phyloP scores from a whole-genome alignment of 2,797 vertebrate genomes.

The Agapornis canus region DNA sequence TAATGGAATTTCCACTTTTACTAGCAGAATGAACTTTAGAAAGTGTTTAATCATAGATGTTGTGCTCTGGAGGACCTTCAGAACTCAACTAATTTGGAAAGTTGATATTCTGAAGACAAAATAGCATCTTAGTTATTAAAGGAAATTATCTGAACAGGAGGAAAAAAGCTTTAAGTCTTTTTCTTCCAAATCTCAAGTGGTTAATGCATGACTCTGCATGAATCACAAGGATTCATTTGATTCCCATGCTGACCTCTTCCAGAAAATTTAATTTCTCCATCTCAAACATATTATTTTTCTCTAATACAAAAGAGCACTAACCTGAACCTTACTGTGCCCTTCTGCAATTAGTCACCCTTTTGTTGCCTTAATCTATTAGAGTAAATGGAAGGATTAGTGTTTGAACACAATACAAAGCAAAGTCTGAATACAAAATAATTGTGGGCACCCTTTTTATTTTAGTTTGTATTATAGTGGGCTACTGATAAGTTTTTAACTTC shows the following conservation, averaged over 20 bases:
- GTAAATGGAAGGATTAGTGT: slow-evolving; percentile 45
- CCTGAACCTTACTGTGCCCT: background rate
- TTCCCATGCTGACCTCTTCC: slow-evolving; percentile 68
- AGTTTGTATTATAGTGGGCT: background rate
- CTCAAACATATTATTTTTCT: slow-evolving; percentile 63
- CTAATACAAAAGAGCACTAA: slow-evolving; percentile 47
- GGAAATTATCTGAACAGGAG: slow-evolving; percentile 74
- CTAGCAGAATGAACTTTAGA: slow-evolving; percentile 60
- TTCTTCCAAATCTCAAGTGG: slow-evolving; percentile 75
- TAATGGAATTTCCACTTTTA: slow-evolving; percentile 63
- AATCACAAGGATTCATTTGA: slow-evolving; percentile 72
- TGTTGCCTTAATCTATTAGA: slow-evolving; percentile 53
- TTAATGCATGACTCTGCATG: slow-evolving; percentile 80
- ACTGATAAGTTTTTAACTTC: slow-evolving; percentile 30
- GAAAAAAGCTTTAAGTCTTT: slow-evolving; percentile 60
- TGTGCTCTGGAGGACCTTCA: slow-evolving; percentile 67
- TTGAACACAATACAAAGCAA: slow-evolving; percentile 41
- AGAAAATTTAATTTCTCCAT: slow-evolving; percentile 71
- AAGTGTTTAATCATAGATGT: slow-evolving; percentile 73
- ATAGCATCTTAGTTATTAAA: slow-evolving; percentile 71
- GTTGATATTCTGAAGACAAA: slow-evolving; percentile 74
- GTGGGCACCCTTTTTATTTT: background rate
- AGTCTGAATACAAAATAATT: slow-evolving; percentile 28
- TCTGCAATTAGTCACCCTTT: slow-evolving; percentile 64
- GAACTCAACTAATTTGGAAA: slow-evolving; percentile 73